Percentiles rank a stretch among this genome's conserved stretches.
Conservation (phyloP, 1,140 invertebrate genomes). For the Panulirus ornatus region DNA sequence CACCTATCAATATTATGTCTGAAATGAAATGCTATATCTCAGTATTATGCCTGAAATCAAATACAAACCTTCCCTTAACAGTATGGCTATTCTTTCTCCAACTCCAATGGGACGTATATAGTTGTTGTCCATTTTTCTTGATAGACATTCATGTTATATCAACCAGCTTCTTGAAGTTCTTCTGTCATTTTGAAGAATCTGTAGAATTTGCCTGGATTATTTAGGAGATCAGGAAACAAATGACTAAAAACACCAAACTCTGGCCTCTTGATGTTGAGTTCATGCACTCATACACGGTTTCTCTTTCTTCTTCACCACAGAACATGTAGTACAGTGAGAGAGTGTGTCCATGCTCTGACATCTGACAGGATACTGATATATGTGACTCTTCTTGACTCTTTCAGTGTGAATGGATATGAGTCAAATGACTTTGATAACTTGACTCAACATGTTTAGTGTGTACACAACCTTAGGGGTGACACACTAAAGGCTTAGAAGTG, state of each 20-base stretch:
- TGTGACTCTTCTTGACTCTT: slow-evolving; percentile 33
- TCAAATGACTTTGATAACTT: background rate
- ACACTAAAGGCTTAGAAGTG: too few relatives aligned
- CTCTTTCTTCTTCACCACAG: slow-evolving; percentile 35
- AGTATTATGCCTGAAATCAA: too few relatives aligned
- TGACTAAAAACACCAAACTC: too few relatives aligned
- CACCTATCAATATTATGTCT: too few relatives aligned
- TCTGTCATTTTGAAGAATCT: slow-evolving; percentile 29
- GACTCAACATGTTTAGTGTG: slow-evolving; percentile 9
- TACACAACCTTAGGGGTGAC: slow-evolving; percentile 5
- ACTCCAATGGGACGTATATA: slow-evolving; percentile 13
- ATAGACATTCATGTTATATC: slow-evolving; percentile 37
- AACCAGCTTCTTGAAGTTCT: slow-evolving; percentile 49
- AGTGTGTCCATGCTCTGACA: slow-evolving; percentile 23
- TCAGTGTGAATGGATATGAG: background rate
- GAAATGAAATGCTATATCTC: too few relatives aligned
- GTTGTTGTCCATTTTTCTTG: slow-evolving; percentile 42
- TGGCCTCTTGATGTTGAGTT: slow-evolving; percentile 57
- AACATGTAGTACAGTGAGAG: slow-evolving; percentile 7
- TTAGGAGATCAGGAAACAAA: background rate
- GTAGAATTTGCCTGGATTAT: too few relatives aligned
- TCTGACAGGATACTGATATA: slow-evolving; percentile 34
- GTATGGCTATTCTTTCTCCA: too few relatives aligned
- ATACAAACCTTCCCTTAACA: too few relatives aligned
- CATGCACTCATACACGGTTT: slow-evolving; percentile 18